phyloP scores from a whole-genome alignment of 64 coral and sea anemone species.

The Anthopleura sola region DNA sequence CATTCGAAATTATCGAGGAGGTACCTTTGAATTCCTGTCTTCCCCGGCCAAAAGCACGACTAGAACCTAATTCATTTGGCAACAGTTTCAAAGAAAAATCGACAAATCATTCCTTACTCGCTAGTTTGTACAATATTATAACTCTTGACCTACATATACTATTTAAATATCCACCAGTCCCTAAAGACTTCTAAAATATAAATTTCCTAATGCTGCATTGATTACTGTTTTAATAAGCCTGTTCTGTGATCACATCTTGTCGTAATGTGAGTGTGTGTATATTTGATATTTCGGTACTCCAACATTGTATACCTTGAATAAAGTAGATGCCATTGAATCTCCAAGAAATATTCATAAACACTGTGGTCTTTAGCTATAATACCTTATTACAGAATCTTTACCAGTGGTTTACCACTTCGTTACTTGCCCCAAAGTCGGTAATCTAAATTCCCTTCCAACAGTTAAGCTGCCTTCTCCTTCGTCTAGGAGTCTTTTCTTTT shows the following conservation, averaged over 20 bases:
- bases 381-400: too few relatives aligned
- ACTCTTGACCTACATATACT: background rate
- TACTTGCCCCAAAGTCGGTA: conserved; percentile 10
- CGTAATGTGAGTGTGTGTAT: too few relatives aligned
- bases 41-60: background rate
- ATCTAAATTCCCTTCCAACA: conserved; percentile 3
- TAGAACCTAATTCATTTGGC: background rate
- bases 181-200: background rate
- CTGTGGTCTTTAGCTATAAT: too few relatives aligned
- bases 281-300: too few relatives aligned
- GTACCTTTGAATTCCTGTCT: too few relatives aligned
- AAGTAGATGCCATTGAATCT: too few relatives aligned
- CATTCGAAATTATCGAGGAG: background rate
- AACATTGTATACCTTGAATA: too few relatives aligned
- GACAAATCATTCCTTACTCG: background rate
- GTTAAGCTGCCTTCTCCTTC: conserved; percentile 21
- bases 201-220: background rate
- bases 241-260: too few relatives aligned
- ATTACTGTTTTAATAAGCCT: too few relatives aligned
- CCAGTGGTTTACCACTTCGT: background rate
- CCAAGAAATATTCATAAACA: too few relatives aligned
- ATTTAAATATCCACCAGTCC: background rate
- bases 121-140: background rate
- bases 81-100: too few relatives aligned
- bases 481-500: conserved; percentile 23